A percentile compares a stretch with the other conserved stretches of the same genome.
These are phyloP conservation scores for Bursaphelenchus okinawaensis DNA, from an alignment of 2,888 invertebrate genomes.

Conservation along the genomic window DNA sequence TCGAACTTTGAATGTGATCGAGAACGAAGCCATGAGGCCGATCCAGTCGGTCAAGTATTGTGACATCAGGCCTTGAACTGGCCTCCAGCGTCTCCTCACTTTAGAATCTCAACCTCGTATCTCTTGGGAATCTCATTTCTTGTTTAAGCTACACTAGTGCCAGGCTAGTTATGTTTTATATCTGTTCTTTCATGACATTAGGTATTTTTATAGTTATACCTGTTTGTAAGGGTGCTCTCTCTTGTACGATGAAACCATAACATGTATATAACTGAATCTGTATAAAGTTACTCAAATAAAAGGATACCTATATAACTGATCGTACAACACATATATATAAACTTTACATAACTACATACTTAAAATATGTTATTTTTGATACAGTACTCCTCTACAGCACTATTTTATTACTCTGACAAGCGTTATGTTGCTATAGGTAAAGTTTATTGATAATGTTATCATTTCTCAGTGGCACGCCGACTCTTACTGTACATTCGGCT, in stretches of 20 bases:
- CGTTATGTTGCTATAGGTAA: not conserved
- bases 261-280: no score
- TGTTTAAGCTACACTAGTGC: no score
- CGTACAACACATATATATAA: no score
- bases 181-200: no score
- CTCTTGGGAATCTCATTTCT: not conserved
- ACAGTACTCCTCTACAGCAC: no score
- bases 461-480: not conserved
- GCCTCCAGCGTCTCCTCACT: not conserved
- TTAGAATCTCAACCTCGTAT: not conserved
- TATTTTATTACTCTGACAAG: no score
- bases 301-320: no score
- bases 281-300: no score
- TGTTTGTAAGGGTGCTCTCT: not conserved
- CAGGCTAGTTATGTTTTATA: no score
- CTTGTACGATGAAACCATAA: not conserved
- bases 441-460: not conserved
- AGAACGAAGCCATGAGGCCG: constrained; percentile 46
- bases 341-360: no score
- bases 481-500: constrained; percentile 14
- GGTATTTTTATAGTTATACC: not conserved
- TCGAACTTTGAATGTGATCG: constrained; percentile 47
- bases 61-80: constrained; percentile 30
- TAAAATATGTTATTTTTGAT: no score
- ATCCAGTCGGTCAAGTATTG: constrained; percentile 46